A percentile compares a stretch with the other conserved stretches of the same genome.
These are phyloP conservation scores for Zoroaster sp. DNA, from an alignment of 53 echinoderm and acorn worm genomes.

Conservation along the genomic window DNA sequence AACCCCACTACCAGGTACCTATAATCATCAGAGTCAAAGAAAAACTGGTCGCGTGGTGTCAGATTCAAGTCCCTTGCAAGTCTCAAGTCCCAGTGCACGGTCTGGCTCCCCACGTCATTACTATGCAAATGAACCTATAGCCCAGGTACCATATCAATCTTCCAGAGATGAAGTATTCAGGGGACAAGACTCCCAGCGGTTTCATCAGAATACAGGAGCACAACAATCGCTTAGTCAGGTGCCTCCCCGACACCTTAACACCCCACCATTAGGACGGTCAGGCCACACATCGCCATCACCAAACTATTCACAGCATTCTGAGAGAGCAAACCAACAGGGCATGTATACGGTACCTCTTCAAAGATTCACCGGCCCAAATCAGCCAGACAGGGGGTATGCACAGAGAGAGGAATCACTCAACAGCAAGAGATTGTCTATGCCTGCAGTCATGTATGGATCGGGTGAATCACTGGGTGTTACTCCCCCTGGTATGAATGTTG, in stretches of 20 bases:
- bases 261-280: not conserved
- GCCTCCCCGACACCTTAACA: not conserved
- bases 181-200: constrained; percentile 29
- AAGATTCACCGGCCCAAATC: not conserved
- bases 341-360: constrained; percentile 18
- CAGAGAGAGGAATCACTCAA: constrained; percentile 28
- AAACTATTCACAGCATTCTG: not conserved
- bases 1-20: not conserved
- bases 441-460: constrained; percentile 4
- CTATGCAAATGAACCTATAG: not conserved
- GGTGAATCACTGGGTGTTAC: constrained; percentile 24
- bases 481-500: constrained; percentile 17
- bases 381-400: constrained; percentile 14
- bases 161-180: constrained; percentile 20
- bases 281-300: not conserved
- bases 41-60: not conserved
- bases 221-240: constrained; percentile 1
- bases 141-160: not conserved
- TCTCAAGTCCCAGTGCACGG: not conserved
- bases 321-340: constrained; percentile 1
- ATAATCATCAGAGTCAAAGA: not conserved
- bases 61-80: constrained; percentile 3
- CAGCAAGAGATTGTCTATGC: constrained; percentile 33
- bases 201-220: not conserved
- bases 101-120: constrained; percentile 24